phyloP scores from a whole-genome alignment of 1,140 invertebrate species.

The Achatina immaculata region DNA sequence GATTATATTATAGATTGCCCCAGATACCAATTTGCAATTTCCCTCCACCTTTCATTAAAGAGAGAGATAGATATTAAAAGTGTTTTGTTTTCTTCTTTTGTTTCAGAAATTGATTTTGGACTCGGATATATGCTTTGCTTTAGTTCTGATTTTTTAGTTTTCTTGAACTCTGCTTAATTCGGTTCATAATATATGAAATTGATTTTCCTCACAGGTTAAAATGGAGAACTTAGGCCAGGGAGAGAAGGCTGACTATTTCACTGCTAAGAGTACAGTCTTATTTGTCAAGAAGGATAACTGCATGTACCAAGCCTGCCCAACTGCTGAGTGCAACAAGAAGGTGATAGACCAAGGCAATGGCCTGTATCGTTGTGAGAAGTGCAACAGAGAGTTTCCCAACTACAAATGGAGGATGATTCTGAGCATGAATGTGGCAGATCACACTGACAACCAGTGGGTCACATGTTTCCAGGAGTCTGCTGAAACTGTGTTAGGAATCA shows the following conservation, averaged over 20 bases:
- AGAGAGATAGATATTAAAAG: too few relatives aligned
- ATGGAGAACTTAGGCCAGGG: conserved; percentile 71
- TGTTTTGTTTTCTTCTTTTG: too few relatives aligned
- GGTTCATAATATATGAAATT: too few relatives aligned
- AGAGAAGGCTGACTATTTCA: conserved; percentile 86
- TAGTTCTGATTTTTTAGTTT: too few relatives aligned
- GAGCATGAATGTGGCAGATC: conserved; percentile 84
- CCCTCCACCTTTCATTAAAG: too few relatives aligned
- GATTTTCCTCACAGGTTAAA: conserved; percentile 15
- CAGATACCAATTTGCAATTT: too few relatives aligned
- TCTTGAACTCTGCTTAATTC: too few relatives aligned
- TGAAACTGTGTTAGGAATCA: conserved; percentile 83
- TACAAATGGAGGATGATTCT: conserved; percentile 89
- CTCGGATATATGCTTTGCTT: too few relatives aligned
- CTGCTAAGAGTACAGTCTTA: conserved; percentile 79
- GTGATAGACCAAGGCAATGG: conserved; percentile 88
- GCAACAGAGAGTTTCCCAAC: conserved; percentile 84
- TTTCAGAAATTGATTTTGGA: too few relatives aligned
- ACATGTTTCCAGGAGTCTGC: conserved; percentile 91
- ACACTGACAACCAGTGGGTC: conserved; percentile 84
- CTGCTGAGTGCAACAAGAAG: conserved; percentile 92
- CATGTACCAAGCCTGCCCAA: conserved; percentile 89
- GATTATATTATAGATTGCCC: too few relatives aligned
- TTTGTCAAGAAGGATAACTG: conserved; percentile 83
- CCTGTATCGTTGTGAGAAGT: conserved; percentile 94